Percentiles rank a stretch among this genome's conserved stretches.
Conservation (phyloP, 1,140 invertebrate species). For the Metaphire vulgaris region DNA sequence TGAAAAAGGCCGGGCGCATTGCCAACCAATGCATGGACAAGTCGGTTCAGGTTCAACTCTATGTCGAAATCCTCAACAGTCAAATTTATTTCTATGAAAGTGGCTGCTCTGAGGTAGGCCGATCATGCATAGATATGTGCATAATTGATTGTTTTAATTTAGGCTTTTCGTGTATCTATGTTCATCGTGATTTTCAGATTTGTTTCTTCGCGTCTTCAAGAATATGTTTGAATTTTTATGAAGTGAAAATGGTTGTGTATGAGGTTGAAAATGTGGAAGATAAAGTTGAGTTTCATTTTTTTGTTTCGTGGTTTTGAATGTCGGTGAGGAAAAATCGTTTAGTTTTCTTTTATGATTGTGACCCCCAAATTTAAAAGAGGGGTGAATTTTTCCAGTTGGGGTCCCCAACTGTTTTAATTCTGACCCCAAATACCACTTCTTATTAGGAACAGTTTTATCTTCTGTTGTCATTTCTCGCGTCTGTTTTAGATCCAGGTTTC, state of each 20-base stretch:
- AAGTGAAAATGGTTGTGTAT: neutral
- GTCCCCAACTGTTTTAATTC: too few relatives aligned
- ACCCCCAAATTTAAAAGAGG: too few relatives aligned
- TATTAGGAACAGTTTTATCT: too few relatives aligned
- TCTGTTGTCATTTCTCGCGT: too few relatives aligned
- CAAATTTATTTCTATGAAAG: slow-evolving; percentile 92
- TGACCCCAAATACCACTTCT: too few relatives aligned
- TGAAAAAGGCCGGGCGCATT: slow-evolving; percentile 90
- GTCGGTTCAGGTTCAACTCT: slow-evolving; percentile 90
- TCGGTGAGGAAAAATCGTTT: too few relatives aligned
- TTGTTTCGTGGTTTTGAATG: neutral
- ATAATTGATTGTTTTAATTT: too few relatives aligned
- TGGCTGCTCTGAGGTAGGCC: slow-evolving; percentile 71
- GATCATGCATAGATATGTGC: too few relatives aligned
- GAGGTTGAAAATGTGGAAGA: neutral
- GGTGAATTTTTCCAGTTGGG: too few relatives aligned
- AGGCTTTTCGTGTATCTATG: too few relatives aligned
- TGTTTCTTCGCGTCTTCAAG: neutral
- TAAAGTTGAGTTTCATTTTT: neutral
- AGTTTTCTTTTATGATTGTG: too few relatives aligned
- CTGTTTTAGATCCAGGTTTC: slow-evolving; percentile 66
- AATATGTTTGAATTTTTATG: neutral
- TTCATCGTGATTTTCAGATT: slow-evolving; percentile 5
- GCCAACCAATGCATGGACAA: slow-evolving; percentile 95
- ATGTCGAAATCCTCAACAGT: slow-evolving; percentile 87